phyloP scores from a whole-genome alignment of 2,113 vertebrate species.

The Raja brachyura region DNA sequence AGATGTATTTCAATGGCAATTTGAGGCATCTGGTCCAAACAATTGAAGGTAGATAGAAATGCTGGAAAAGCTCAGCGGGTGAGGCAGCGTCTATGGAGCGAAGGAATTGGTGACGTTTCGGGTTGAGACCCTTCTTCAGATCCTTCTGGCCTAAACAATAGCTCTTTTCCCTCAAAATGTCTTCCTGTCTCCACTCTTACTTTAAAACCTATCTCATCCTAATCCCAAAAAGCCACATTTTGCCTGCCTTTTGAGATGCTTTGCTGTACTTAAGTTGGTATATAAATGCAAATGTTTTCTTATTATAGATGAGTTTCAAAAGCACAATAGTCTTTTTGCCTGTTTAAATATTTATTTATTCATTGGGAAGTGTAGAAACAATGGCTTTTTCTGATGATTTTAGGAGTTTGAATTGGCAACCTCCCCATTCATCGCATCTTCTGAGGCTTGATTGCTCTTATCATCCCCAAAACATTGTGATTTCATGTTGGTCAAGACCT shows the following conservation, averaged over 20 bases:
- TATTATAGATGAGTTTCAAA: constrained; percentile 2
- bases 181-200: neutral
- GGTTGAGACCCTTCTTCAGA: no score
- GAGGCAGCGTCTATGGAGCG: neutral
- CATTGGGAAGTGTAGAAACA: neutral
- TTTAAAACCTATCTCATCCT: neutral
- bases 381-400: neutral
- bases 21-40: neutral
- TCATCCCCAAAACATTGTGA: neutral
- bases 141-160: neutral
- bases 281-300: neutral
- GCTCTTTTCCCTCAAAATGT: neutral
- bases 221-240: neutral
- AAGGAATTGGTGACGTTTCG: neutral
- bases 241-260: neutral
- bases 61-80: no score
- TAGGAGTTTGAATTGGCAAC: neutral
- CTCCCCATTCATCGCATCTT: neutral
- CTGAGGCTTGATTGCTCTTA: neutral
- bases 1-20: neutral
- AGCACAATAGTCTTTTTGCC: neutral
- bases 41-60: no score
- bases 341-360: neutral
- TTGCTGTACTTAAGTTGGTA: neutral
- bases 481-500: neutral